A percentile compares a stretch with the other conserved stretches of the same genome.
phyloP scores from a whole-genome alignment of 2,797 vertebrate genomes.

The Setipinna tenuifilis region DNA sequence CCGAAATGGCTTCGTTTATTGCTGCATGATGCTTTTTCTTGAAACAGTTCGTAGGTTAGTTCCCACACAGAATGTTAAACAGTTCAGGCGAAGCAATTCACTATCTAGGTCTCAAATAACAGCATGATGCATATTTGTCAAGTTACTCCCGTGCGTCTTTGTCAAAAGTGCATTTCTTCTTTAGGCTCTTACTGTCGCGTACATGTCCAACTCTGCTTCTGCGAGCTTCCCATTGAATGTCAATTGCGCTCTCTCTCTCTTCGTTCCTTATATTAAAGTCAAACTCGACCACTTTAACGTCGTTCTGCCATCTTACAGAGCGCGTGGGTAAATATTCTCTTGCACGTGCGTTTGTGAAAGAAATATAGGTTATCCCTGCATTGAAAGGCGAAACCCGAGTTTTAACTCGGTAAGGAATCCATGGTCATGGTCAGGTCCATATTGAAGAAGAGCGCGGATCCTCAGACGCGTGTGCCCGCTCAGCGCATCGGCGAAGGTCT shows the following conservation, averaged over 20 bases:
- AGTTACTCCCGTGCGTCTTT: neutral
- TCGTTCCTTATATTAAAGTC: neutral
- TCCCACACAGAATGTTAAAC: neutral
- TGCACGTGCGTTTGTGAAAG: neutral
- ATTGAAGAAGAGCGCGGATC: conserved; percentile 24
- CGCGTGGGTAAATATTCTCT: neutral
- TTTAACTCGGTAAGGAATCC: conserved; percentile 28
- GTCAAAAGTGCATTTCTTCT: neutral
- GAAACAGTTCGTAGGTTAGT: neutral
- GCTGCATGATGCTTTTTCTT: neutral
- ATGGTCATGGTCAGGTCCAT: conserved; percentile 65
- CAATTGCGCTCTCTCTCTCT: neutral
- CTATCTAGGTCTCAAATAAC: neutral
- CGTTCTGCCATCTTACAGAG: neutral
- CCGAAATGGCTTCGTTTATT: neutral
- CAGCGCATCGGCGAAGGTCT: conserved; percentile 14
- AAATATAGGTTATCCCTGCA: neutral
- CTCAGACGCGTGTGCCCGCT: neutral
- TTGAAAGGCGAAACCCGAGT: neutral
- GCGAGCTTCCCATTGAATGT: neutral
- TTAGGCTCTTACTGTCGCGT: neutral
- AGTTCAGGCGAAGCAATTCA: neutral
- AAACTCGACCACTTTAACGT: neutral
- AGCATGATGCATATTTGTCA: conserved; percentile 2
- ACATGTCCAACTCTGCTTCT: neutral